Evolutionary conservation across 2,888 invertebrate genomes (phyloP).

Genomic region (Cephus pulcher): DNA sequence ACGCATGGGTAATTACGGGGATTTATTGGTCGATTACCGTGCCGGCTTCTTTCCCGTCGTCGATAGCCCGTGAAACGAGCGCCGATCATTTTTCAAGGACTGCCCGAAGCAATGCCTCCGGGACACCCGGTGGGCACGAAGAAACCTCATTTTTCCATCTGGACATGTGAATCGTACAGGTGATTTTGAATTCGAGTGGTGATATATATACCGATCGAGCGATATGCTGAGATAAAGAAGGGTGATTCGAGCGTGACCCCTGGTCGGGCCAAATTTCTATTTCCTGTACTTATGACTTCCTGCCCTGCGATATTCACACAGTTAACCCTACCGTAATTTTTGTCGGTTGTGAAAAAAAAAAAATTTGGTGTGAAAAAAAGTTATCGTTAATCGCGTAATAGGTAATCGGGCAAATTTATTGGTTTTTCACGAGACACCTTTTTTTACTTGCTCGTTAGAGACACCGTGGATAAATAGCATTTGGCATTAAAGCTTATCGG

Average conservation of each 20-base stretch:
- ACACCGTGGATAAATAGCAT: background rate
- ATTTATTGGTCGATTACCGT: slow-evolving; percentile 43
- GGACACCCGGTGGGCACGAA: background rate
- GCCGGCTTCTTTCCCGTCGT: slow-evolving; percentile 18
- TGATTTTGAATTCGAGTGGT: background rate
- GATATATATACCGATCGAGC: too few relatives aligned
- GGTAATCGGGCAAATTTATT: background rate
- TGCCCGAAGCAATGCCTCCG: background rate
- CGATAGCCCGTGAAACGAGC: slow-evolving; percentile 39
- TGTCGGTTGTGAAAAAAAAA: background rate
- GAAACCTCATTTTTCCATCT: background rate
- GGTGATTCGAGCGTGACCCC: background rate
- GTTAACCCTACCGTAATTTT: background rate
- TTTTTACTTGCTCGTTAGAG: background rate
- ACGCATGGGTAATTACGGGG: slow-evolving; percentile 21
- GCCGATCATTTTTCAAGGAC: slow-evolving; percentile 41
- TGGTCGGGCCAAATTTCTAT: background rate
- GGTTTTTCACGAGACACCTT: background rate
- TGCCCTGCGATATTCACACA: background rate
- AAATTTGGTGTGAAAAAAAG: background rate
- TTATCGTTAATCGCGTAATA: background rate
- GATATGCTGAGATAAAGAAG: too few relatives aligned
- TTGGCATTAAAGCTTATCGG: background rate
- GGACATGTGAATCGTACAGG: background rate
- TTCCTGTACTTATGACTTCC: background rate